Conservation (phyloP, 1,140 invertebrate genomes). For the Papilio helenus region DNA sequence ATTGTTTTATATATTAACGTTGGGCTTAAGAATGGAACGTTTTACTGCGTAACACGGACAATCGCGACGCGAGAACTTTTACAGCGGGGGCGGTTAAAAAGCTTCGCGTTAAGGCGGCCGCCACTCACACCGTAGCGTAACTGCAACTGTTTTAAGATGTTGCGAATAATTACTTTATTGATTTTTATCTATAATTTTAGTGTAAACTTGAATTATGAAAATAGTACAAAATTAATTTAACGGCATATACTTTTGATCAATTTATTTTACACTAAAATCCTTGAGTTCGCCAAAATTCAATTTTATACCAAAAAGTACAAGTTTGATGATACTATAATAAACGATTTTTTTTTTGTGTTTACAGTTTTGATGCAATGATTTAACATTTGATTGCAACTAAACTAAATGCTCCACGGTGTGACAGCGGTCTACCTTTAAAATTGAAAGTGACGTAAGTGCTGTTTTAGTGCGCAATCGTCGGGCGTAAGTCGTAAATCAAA, state of each 20-base stretch:
- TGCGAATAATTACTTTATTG: conserved; percentile 14
- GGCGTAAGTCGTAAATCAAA: conserved; percentile 80
- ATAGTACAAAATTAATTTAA: background rate
- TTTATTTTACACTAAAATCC: background rate
- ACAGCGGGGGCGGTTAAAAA: conserved; percentile 77
- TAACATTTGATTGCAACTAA: background rate
- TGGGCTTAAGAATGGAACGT: conserved; percentile 67
- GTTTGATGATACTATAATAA: too few relatives aligned
- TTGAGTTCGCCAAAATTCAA: too few relatives aligned
- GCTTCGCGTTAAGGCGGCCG: conserved; percentile 63
- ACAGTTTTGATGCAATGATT: background rate
- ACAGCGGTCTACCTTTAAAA: conserved; percentile 72
- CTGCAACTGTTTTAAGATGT: conserved; percentile 16
- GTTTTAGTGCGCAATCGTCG: conserved; percentile 81
- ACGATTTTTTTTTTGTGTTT: too few relatives aligned
- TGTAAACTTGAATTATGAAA: background rate
- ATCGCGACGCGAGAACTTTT: conserved; percentile 71
- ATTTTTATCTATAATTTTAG: background rate
- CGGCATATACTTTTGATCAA: background rate
- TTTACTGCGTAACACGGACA: conserved; percentile 81
- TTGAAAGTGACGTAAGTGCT: conserved; percentile 82
- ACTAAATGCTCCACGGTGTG: conserved; percentile 65
- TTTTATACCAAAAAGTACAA: too few relatives aligned
- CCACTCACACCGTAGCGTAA: conserved; percentile 56
- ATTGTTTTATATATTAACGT: conserved; percentile 71